Conservation (phyloP, 2,888 invertebrate species). For the Nomada ruficornis region DNA sequence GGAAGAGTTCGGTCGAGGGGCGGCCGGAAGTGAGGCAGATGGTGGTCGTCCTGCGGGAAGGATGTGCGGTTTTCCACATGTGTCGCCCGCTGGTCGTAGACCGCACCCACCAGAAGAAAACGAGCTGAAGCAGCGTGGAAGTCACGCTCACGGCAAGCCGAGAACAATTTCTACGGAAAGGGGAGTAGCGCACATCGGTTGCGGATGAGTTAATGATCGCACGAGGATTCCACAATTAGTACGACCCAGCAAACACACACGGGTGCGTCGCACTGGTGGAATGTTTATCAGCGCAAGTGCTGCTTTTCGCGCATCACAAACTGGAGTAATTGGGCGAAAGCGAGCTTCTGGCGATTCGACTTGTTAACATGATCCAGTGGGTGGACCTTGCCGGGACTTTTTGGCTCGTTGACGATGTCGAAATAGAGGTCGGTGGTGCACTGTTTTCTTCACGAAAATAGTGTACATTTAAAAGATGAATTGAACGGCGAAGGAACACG, state of each 20-base stretch:
- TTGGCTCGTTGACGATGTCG: background rate
- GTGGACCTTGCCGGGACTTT: background rate
- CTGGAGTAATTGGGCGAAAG: constrained; percentile 39
- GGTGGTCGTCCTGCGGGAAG: constrained; percentile 76
- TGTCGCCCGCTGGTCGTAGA: constrained; percentile 50
- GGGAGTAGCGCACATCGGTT: background rate
- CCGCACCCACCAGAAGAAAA: constrained; percentile 9
- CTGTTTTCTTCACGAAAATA: constrained; percentile 11
- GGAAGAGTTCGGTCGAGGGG: constrained; percentile 32
- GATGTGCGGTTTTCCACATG: constrained; percentile 77
- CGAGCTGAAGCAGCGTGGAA: constrained; percentile 18
- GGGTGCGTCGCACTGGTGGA: constrained; percentile 32
- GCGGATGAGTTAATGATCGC: constrained; percentile 23
- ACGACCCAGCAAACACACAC: background rate
- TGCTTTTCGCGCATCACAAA: constrained; percentile 37
- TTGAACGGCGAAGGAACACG: background rate
- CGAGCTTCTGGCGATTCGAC: background rate
- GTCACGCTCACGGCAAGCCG: constrained; percentile 17
- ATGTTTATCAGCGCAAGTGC: constrained; percentile 2
- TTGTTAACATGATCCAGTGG: background rate
- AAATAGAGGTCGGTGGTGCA: background rate
- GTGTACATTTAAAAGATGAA: no score
- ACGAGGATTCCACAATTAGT: constrained; percentile 19
- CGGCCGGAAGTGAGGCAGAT: constrained; percentile 75
- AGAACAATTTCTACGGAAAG: constrained; percentile 23